Evolutionary conservation across 2,888 invertebrate species (phyloP), one percentile per base, ranked within the genome.

Genomic region (Mesorhabditis belari): DNA sequence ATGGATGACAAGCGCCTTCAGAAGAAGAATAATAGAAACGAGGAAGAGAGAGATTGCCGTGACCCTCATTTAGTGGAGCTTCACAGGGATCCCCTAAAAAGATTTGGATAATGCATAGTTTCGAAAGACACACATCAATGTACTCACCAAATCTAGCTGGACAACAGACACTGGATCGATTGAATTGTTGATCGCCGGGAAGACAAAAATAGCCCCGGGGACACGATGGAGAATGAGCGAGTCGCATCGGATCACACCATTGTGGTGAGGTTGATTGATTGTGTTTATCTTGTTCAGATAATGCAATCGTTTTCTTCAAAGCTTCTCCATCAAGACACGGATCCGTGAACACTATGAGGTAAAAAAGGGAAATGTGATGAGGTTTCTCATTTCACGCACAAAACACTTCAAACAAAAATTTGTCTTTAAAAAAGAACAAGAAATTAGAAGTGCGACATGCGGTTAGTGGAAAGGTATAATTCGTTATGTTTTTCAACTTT

Each of bases 21-120:
- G 64, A 52, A 9, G 71, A 62, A 60, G 73, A 69, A 61, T 67
- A 77, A 60, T 75, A 77, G 67, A 66, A 77, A 5, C 74, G 60
- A 0, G 70, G 68, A 53, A 73, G 54, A 50, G 67, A 67, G 24
- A 58, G 54, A 24, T 51, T 26, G n/a, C 74, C 74, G n/a, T 65
- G 63, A n/a, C 74, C 74, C 23, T 66, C 59, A 26, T 60, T 59
- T 4, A 71, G 59, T 27, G 66, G 69, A 3, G 72, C 67, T 49
- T 69, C 62, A 54, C 74, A 74, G 4, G 63, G 57, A 49, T 74
- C 73, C 62, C 67, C 74, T 74, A 63, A 51, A 67, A 55, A 52
- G 6, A 9, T 24, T 55, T 25, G 17, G 19, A 25, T 9, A 51
- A 19, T n/a, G 51, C 51, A 35, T n/a, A 51, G 21, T 51, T 51